Percentiles rank a stretch among this genome's conserved stretches.
These are phyloP conservation scores for Arizona elegans DNA, from an alignment of 2,113 vertebrate species.

Conservation along the genomic window DNA sequence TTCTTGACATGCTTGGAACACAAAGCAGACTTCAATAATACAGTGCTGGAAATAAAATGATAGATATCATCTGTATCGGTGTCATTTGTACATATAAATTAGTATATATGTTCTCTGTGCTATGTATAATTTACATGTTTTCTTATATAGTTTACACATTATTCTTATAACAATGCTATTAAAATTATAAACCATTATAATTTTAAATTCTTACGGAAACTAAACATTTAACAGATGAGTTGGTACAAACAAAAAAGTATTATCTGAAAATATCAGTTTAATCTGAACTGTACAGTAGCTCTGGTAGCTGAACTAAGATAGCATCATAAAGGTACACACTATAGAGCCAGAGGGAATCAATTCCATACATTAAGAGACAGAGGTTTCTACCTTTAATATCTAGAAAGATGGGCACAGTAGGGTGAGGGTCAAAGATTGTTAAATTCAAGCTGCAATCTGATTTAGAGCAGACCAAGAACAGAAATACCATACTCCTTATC, in stretches of 20 bases:
- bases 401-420: neutral
- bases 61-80: neutral
- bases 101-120: neutral
- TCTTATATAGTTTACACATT: neutral
- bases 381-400: neutral
- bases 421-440: neutral
- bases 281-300: neutral
- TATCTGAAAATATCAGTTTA: neutral
- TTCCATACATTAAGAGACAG: neutral
- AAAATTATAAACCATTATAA: neutral
- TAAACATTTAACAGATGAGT: neutral
- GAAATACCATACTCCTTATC: neutral
- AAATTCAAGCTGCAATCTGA: neutral
- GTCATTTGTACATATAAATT: neutral
- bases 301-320: neutral
- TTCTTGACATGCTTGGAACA: conserved; percentile 52
- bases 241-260: neutral
- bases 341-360: neutral
- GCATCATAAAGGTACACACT: neutral
- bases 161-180: neutral
- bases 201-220: neutral
- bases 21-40: conserved; percentile 33
- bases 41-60: neutral
- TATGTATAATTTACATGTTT: neutral
- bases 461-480: neutral